Conservation (phyloP, 2,113 vertebrate species). For the Apodemus speciosus region DNA sequence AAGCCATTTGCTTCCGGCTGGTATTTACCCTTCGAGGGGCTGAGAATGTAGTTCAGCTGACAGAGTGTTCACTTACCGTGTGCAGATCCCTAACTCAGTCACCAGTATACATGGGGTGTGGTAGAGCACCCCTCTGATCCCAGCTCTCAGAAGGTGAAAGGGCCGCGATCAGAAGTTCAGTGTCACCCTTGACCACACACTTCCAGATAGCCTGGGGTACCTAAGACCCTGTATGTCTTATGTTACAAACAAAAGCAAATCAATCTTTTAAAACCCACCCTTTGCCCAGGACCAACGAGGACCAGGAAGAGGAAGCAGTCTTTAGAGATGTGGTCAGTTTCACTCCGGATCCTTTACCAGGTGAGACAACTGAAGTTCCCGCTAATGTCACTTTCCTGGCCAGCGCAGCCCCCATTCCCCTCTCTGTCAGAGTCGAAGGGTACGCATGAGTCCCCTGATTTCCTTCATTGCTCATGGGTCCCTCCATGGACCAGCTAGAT, state of each 20-base stretch:
- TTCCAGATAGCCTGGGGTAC: background rate
- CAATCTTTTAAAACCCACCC: background rate
- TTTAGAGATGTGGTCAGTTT: slow-evolving; percentile 74
- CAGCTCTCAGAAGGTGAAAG: background rate
- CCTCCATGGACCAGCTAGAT: slow-evolving; percentile 81
- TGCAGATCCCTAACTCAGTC: background rate
- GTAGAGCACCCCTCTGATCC: background rate
- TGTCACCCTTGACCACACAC: background rate
- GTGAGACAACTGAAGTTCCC: slow-evolving; percentile 39
- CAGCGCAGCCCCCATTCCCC: accelerated
- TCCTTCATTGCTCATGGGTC: background rate
- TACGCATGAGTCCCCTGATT: accelerated
- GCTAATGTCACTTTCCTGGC: background rate
- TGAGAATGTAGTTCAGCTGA: background rate
- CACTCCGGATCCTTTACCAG: slow-evolving; percentile 69
- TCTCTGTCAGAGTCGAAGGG: background rate
- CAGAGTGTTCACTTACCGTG: background rate
- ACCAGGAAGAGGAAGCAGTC: background rate
- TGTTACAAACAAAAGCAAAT: background rate
- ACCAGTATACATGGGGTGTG: background rate
- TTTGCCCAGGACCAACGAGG: slow-evolving; percentile 49
- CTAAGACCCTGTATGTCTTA: background rate
- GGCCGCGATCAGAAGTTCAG: background rate
- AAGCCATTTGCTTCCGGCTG: background rate
- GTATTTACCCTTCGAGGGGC: background rate